Conservation (phyloP, 2,113 vertebrate genomes). For the Catharus minimus region DNA sequence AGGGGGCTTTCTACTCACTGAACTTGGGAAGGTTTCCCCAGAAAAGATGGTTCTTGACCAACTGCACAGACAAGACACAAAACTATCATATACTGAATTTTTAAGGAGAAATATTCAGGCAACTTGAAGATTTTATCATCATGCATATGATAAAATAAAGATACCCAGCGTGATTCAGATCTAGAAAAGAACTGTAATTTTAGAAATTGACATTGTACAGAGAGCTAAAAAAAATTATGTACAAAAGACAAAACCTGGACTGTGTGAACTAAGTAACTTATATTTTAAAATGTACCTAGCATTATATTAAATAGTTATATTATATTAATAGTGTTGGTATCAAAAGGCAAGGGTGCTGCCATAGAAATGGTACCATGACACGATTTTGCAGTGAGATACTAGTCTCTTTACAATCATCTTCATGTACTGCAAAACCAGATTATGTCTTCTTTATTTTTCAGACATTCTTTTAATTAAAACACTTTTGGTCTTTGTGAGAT, state of each 20-base stretch:
- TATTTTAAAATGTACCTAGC: not conserved
- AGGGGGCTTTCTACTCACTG: not conserved
- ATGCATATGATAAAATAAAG: not conserved
- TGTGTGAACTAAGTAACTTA: not conserved
- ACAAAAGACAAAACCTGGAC: not conserved
- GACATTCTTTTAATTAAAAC: not conserved
- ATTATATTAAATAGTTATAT: not conserved
- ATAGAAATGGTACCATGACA: not conserved
- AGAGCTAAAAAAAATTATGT: not conserved
- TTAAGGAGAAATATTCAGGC: not conserved
- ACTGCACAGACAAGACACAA: not conserved
- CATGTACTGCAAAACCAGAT: not conserved
- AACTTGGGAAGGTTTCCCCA: not conserved
- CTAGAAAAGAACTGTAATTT: not conserved
- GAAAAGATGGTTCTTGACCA: not conserved
- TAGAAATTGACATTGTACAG: not conserved
- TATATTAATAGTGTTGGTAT: not conserved
- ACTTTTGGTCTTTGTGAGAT: fast-evolving
- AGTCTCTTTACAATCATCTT: not conserved
- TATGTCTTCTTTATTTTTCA: not conserved
- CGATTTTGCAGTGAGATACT: not conserved
- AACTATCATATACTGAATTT: not conserved
- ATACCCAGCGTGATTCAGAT: not conserved
- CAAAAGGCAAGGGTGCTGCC: not conserved
- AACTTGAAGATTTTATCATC: not conserved